phyloP scores from a whole-genome alignment of 2,113 vertebrate genomes.

The Oncorhynchus clarkii region DNA sequence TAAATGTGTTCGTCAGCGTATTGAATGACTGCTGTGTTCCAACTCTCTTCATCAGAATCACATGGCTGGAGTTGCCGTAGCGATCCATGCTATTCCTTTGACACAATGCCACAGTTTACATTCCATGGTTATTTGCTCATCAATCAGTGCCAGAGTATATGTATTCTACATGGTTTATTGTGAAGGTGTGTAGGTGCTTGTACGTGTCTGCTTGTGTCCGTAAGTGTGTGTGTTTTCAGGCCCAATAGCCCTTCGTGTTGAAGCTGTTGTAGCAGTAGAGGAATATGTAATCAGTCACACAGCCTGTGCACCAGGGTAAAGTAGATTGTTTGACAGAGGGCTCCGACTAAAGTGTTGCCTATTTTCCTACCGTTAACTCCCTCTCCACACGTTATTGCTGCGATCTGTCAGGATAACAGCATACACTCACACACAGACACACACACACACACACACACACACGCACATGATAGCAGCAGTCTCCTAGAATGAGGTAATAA shows the following conservation, averaged over 20 bases:
- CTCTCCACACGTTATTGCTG: slow-evolving; percentile 27
- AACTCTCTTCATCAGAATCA: no score
- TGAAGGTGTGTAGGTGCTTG: no score
- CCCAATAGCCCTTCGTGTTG: background rate
- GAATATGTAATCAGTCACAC: slow-evolving; percentile 38
- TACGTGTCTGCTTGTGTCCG: background rate
- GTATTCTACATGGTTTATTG: no score
- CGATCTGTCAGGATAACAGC: slow-evolving; percentile 21
- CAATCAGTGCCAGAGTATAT: no score
- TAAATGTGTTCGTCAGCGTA: no score
- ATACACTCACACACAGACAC: background rate
- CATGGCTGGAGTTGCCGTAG: no score
- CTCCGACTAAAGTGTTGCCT: background rate
- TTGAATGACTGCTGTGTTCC: no score
- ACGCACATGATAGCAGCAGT: slow-evolving; percentile 11
- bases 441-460: background rate
- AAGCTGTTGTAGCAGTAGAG: background rate
- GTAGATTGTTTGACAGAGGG: slow-evolving; percentile 21
- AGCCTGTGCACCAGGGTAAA: background rate
- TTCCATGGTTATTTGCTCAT: no score
- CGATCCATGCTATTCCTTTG: no score
- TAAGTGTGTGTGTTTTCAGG: background rate
- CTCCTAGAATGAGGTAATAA: slow-evolving; percentile 47
- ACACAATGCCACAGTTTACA: no score
- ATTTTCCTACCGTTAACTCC: slow-evolving; percentile 9